Evolutionary conservation across 2,113 vertebrate genomes (phyloP), one percentile per base, ranked within the genome.

Genomic region (Smithornis capensis): DNA sequence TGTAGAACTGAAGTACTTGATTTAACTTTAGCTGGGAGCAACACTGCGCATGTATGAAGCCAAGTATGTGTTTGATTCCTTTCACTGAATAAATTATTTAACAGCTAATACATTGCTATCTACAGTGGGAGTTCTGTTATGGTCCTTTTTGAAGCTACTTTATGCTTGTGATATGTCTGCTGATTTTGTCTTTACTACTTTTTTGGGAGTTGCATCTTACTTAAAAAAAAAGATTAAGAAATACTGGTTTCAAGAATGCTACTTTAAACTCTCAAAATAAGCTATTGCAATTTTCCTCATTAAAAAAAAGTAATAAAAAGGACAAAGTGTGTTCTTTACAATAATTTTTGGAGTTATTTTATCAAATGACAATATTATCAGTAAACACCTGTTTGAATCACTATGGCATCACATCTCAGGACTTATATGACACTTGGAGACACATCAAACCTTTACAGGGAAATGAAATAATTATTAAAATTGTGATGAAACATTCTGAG

Each of bases 321-420:
- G 2, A 33, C 7, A 91, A 95, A 77, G 3, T 24, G 22, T 83
- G 27, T 52, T 79, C 40, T 79, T 27, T 90, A 38, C 60, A 70
- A 76, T 33, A 77, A 84, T 91, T 78, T 92, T 87, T 93, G 52
- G 92, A 64, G 11, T 91, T 82, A 75, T 90, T 96, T 80, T 78
- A 74, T 68, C 23, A 95, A 91, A 96, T 94, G 50, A 29, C 37
- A 94, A 91, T 79, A 76, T 77, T 85, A 79, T 76, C 71, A 95
- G 68, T 84, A 91, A 96, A 60, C 3, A 69, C 8, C 7, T 71
- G 3, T 56, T 70, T 83, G 28, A 94, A 79, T 78, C 55, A 89
- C 64, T 90, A 68, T 47, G 27, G n/a, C 22, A 73, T 33, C 71
- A n/a, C 8, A 24, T n/a, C 28, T 59, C 42, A 70, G 84, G 75